phyloP scores from a whole-genome alignment of 2,888 invertebrate species.

The Perizoma affinitatum region DNA sequence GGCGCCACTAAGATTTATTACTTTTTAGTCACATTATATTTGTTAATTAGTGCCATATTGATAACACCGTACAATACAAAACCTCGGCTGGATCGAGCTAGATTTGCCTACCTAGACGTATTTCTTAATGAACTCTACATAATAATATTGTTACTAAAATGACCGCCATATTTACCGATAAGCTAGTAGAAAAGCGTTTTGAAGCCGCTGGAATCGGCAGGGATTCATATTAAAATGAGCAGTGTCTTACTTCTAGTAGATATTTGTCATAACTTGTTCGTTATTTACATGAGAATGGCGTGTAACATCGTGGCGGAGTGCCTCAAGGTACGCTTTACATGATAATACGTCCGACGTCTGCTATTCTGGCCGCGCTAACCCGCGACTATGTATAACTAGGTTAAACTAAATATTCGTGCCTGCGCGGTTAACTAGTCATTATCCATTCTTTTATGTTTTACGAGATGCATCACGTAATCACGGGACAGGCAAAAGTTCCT shows the following conservation, averaged over 20 bases:
- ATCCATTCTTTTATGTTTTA: too few relatives aligned
- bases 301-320: constrained; percentile 11
- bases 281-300: constrained; percentile 7
- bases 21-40: too few relatives aligned
- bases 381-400: too few relatives aligned
- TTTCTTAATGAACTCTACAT: too few relatives aligned
- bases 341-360: constrained; percentile 8
- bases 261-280: neutral
- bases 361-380: neutral
- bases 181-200: neutral
- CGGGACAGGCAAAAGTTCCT: constrained; percentile 5
- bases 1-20: too few relatives aligned
- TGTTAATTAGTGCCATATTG: constrained; percentile 14
- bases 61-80: constrained; percentile 1
- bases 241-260: neutral
- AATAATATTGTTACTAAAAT: too few relatives aligned
- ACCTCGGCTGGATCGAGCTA: constrained; percentile 16
- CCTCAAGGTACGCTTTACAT: constrained; percentile 22
- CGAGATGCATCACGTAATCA: too few relatives aligned
- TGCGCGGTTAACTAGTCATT: too few relatives aligned
- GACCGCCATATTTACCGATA: neutral
- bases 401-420: too few relatives aligned
- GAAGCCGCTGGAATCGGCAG: constrained; percentile 2
- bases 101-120: too few relatives aligned
- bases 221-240: neutral